These are phyloP conservation scores for Ursus arctos DNA, from an alignment of 2,113 vertebrate genomes.

Conservation along the genomic window DNA sequence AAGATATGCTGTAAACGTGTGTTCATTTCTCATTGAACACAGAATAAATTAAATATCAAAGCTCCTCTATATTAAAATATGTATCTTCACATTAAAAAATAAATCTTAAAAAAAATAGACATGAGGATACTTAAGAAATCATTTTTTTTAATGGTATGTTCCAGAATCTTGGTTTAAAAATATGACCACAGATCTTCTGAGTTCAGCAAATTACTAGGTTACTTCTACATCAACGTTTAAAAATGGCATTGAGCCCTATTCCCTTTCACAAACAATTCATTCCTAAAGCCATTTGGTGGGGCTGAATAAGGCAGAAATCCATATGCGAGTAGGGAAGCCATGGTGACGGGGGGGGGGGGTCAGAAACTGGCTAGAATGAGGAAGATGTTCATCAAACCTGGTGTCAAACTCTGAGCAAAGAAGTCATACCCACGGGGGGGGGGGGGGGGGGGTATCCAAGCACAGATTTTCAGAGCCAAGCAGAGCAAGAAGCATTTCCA, in stretches of 20 bases:
- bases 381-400: background rate
- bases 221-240: constrained; percentile 28
- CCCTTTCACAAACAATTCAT: background rate
- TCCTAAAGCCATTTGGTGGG: background rate
- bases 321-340: background rate
- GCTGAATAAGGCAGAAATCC: background rate
- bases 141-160: constrained; percentile 19
- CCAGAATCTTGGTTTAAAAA: constrained; percentile 22
- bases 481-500: background rate
- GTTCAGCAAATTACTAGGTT: constrained; percentile 5
- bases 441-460: background rate
- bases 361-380: background rate
- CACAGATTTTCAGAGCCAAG: background rate
- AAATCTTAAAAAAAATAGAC: constrained; percentile 40
- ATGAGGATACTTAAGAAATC: background rate
- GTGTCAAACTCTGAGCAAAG: background rate
- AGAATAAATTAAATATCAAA: constrained; percentile 62
- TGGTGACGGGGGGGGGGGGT: accelerated
- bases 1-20: constrained; percentile 33
- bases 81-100: constrained; percentile 47
- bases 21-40: background rate
- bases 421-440: background rate
- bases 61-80: constrained; percentile 42
- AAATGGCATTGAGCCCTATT: background rate
- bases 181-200: background rate